These are phyloP conservation scores for Tetragnatha versicolor DNA, from an alignment of 1,140 invertebrate genomes.

Conservation along the genomic window DNA sequence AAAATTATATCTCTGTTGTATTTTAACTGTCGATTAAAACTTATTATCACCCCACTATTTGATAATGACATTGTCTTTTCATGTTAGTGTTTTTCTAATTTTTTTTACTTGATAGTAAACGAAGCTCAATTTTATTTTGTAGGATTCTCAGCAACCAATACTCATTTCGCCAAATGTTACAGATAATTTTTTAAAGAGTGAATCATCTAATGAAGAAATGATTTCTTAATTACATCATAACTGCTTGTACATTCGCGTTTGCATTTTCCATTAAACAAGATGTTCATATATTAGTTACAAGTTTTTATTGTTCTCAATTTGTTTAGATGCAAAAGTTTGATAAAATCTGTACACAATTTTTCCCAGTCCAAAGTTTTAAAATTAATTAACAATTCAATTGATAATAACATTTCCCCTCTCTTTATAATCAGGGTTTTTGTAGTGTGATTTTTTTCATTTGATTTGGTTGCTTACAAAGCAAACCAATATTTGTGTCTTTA, in stretches of 20 bases:
- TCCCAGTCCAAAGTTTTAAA: too few species aligned
- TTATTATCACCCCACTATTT: background rate
- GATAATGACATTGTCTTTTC: background rate
- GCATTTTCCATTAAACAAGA: conserved; percentile 15
- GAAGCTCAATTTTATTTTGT: background rate
- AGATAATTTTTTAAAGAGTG: conserved; percentile 45
- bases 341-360: too few species aligned
- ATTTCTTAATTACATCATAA: conserved; percentile 31
- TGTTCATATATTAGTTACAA: too few species aligned
- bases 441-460: too few species aligned
- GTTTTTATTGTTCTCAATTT: too few species aligned
- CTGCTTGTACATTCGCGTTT: background rate
- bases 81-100: background rate
- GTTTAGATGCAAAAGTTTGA: too few species aligned
- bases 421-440: too few species aligned
- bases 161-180: conserved; percentile 40
- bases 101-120: background rate
- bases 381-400: too few species aligned
- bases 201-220: conserved; percentile 52
- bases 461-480: too few species aligned
- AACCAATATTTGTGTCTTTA: too few species aligned
- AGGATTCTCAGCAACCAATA: conserved; percentile 32
- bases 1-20: background rate
- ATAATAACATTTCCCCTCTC: too few species aligned
- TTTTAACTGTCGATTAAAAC: background rate